A percentile compares a stretch with the other conserved stretches of the same genome.
Evolutionary conservation across 2,888 invertebrate species (phyloP).

Genomic region (Polydrusus tereticollis): DNA sequence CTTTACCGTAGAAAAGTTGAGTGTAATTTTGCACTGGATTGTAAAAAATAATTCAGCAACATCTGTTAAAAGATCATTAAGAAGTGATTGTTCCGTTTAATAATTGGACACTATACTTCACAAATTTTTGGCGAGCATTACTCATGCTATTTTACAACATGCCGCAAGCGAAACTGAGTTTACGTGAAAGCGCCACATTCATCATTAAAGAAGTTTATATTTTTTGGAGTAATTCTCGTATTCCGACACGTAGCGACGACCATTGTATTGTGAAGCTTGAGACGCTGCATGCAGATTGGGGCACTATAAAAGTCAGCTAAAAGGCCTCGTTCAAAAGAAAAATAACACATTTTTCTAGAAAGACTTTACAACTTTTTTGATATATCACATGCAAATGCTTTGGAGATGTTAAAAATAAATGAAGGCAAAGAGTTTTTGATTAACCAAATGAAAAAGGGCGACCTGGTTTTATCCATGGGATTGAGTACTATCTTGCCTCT

Average conservation of each 20-base stretch:
- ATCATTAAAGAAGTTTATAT: conserved; percentile 1
- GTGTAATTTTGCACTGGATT: too few relatives aligned
- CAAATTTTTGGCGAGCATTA: conserved; percentile 14
- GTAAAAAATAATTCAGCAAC: too few relatives aligned
- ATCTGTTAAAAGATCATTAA: neutral
- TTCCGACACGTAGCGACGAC: too few relatives aligned
- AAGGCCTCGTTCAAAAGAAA: neutral
- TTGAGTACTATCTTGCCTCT: too few relatives aligned
- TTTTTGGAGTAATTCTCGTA: neutral
- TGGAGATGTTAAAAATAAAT: neutral
- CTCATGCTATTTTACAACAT: conserved; percentile 9
- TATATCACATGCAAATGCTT: conserved; percentile 15
- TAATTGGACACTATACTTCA: conserved; percentile 10
- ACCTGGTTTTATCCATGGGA: too few relatives aligned
- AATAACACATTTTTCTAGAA: neutral
- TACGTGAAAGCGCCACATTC: neutral
- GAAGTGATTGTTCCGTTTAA: conserved; percentile 11
- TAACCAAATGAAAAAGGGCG: too few relatives aligned
- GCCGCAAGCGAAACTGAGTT: conserved; percentile 8
- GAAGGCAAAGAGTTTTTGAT: neutral
- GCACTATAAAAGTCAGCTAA: neutral
- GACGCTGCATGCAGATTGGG: neutral
- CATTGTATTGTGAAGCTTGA: conserved; percentile 14
- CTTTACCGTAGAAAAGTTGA: too few relatives aligned
- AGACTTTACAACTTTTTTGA: neutral